phyloP scores from a whole-genome alignment of 2,888 invertebrate genomes.

The Conomelus anceps region DNA sequence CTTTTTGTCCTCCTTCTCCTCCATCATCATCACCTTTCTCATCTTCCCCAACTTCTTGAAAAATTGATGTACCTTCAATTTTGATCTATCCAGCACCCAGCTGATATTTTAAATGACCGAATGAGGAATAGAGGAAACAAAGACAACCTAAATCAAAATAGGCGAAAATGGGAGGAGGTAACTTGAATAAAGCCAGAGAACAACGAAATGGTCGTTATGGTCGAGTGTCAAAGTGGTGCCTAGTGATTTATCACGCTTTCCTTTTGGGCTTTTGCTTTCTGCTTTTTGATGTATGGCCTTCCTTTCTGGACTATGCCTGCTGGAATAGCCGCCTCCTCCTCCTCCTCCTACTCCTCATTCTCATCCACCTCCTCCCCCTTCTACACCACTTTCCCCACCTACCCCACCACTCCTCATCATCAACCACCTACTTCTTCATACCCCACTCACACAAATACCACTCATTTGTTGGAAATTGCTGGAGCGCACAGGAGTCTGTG shows the following conservation, averaged over 20 bases:
- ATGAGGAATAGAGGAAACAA: neutral
- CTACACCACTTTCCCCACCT: neutral
- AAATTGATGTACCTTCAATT: no score
- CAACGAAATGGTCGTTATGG: neutral
- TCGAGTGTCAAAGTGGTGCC: neutral
- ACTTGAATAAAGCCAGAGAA: neutral
- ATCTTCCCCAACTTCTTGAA: neutral
- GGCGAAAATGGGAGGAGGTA: neutral
- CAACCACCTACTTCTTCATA: neutral
- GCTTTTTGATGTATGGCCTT: constrained; percentile 9
- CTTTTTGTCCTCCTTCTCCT: neutral
- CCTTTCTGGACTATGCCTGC: neutral
- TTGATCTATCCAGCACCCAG: neutral
- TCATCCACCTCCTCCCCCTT: neutral
- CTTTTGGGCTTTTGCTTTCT: constrained; percentile 9
- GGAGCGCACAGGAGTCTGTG: neutral
- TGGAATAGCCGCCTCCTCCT: neutral
- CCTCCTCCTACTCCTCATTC: neutral
- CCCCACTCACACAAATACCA: neutral
- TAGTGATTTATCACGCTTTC: constrained; percentile 10
- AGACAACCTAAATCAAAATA: neutral
- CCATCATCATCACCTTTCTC: neutral
- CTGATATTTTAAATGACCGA: neutral
- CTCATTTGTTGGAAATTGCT: neutral
- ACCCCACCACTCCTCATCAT: neutral